A percentile compares a stretch with the other conserved stretches of the same genome.
phyloP scores from a whole-genome alignment of 2,113 vertebrate species.

The Peromyscus polionotus region DNA sequence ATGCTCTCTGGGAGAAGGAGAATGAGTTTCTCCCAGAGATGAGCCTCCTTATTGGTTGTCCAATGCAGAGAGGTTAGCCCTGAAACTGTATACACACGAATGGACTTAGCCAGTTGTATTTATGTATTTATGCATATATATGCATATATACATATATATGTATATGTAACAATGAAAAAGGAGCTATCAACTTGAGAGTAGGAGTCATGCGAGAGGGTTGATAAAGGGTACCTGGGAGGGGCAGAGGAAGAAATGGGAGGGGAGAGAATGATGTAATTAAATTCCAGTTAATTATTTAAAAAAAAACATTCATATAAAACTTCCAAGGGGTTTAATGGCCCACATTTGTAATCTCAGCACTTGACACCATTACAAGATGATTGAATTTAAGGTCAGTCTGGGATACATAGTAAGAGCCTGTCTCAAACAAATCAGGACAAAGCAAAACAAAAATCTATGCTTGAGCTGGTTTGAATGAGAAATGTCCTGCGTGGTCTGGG shows the following conservation, averaged over 20 bases:
- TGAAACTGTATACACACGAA: background rate
- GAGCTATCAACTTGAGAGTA: background rate
- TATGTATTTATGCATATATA: background rate
- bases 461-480: background rate
- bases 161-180: background rate
- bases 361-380: background rate
- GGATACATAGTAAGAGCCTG: background rate
- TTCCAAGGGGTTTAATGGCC: background rate
- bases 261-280: background rate
- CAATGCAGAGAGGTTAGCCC: background rate
- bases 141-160: background rate
- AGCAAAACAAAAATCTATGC: background rate
- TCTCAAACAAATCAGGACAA: background rate
- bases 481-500: background rate
- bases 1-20: background rate
- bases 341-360: background rate
- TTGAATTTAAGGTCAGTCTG: background rate
- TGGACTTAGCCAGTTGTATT: background rate
- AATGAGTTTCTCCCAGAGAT: background rate
- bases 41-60: background rate
- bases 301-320: background rate
- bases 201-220: background rate
- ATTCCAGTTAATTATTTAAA: background rate
- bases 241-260: background rate
- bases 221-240: background rate